Conservation (phyloP, 2,797 vertebrate genomes). For the Cuniculus paca region DNA sequence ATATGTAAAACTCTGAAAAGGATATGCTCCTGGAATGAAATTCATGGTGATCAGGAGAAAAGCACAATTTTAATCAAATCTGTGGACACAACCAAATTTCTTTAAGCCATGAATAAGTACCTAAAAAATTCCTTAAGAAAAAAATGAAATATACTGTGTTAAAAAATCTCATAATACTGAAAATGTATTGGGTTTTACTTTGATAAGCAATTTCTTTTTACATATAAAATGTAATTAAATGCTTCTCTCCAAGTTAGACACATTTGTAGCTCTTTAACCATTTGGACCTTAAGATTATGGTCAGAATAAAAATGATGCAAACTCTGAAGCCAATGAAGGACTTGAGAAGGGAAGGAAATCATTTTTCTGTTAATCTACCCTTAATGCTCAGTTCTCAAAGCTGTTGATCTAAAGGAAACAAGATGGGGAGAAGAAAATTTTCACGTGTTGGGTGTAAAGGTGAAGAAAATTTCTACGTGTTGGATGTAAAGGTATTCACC, state of each 20-base stretch:
- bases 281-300: not conserved
- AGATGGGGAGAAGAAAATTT: not conserved
- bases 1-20: not conserved
- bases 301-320: not conserved
- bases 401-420: not conserved
- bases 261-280: not conserved
- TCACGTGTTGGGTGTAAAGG: too few species aligned
- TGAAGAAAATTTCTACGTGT: not conserved
- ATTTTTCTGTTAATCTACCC: not conserved
- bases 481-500: not conserved
- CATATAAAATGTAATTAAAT: not conserved
- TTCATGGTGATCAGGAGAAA: not conserved
- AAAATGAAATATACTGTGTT: too few species aligned
- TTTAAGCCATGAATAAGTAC: too few species aligned
- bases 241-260: not conserved
- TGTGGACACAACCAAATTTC: not conserved
- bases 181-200: too few species aligned
- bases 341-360: not conserved
- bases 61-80: not conserved
- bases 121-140: too few species aligned
- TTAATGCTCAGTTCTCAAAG: not conserved
- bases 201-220: not conserved
- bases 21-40: not conserved
- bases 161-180: too few species aligned
- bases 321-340: not conserved